These are phyloP conservation scores for Hippopotamus amphibius DNA, from an alignment of 2,113 vertebrate species.

Conservation along the genomic window DNA sequence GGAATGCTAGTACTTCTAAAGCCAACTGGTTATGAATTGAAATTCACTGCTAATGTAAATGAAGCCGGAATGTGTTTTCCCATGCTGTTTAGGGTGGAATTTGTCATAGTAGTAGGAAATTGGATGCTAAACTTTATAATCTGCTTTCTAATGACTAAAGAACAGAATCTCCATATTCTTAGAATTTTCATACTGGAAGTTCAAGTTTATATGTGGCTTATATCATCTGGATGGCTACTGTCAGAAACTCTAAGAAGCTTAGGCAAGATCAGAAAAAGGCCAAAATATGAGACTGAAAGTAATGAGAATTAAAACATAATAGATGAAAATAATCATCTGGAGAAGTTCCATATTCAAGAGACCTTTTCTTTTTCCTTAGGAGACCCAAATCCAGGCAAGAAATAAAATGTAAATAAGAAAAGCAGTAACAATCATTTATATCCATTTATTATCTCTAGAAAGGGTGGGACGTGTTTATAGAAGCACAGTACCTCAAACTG, in stretches of 20 bases:
- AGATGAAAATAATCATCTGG: background rate
- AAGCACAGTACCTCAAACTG: background rate
- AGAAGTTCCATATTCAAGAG: conserved; percentile 4
- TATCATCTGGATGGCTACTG: background rate
- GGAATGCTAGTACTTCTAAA: conserved; percentile 57
- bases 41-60: conserved; percentile 63
- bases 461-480: background rate
- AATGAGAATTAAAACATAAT: conserved; percentile 37
- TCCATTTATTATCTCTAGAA: background rate
- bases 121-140: conserved; percentile 52
- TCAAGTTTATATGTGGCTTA: conserved; percentile 36
- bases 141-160: conserved; percentile 62
- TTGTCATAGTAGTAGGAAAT: conserved; percentile 53
- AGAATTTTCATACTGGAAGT: conserved; percentile 36
- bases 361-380: background rate
- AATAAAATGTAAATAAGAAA: conserved; percentile 38
- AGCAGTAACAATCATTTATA: background rate
- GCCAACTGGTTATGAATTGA: conserved; percentile 67
- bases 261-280: background rate
- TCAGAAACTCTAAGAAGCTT: background rate
- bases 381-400: conserved; percentile 26
- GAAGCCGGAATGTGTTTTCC: conserved; percentile 54
- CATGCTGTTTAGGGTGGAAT: conserved; percentile 58
- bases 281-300: conserved; percentile 47
- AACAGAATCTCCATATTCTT: conserved; percentile 47